These are phyloP conservation scores for Petrophora chlorosata DNA, from an alignment of 2,888 invertebrate genomes.

Conservation along the genomic window DNA sequence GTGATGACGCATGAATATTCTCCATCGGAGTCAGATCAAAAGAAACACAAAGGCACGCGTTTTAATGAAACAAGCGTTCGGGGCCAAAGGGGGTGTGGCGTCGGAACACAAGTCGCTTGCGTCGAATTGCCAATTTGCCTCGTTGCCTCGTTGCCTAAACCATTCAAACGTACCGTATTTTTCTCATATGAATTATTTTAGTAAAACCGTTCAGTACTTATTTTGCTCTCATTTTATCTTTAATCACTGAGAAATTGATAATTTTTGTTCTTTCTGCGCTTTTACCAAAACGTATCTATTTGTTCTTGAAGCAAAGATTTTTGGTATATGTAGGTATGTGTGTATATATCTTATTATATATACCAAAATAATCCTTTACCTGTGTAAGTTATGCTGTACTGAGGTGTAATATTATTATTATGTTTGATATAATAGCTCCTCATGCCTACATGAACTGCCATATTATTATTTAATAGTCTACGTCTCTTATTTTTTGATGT, in stretches of 20 bases:
- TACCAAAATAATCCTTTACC: too few relatives aligned
- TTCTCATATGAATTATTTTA: background rate
- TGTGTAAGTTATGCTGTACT: too few relatives aligned
- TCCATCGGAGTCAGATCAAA: slow-evolving; percentile 12
- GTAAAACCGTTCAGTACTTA: background rate
- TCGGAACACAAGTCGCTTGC: slow-evolving; percentile 12
- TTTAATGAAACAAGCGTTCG: slow-evolving; percentile 9
- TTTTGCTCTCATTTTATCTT: background rate
- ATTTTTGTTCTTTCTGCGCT: background rate
- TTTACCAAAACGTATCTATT: background rate
- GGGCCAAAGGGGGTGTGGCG: background rate
- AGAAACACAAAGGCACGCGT: slow-evolving; percentile 17
- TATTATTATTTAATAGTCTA: too few relatives aligned
- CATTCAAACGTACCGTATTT: slow-evolving; percentile 11
- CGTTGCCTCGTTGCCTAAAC: slow-evolving; percentile 4
- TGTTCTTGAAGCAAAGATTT: too few relatives aligned
- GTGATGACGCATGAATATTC: slow-evolving; percentile 2
- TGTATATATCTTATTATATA: too few relatives aligned
- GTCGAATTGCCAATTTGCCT: slow-evolving; percentile 15
- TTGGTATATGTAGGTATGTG: too few relatives aligned
- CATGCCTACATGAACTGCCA: too few relatives aligned
- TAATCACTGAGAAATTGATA: slow-evolving; percentile 6
- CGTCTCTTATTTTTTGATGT: too few relatives aligned
- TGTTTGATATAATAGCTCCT: too few relatives aligned
- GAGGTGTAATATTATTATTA: too few relatives aligned